Percentiles rank a stretch among this genome's conserved stretches.
phyloP scores from a whole-genome alignment of 2,888 invertebrate species.

The Operophtera brumata region DNA sequence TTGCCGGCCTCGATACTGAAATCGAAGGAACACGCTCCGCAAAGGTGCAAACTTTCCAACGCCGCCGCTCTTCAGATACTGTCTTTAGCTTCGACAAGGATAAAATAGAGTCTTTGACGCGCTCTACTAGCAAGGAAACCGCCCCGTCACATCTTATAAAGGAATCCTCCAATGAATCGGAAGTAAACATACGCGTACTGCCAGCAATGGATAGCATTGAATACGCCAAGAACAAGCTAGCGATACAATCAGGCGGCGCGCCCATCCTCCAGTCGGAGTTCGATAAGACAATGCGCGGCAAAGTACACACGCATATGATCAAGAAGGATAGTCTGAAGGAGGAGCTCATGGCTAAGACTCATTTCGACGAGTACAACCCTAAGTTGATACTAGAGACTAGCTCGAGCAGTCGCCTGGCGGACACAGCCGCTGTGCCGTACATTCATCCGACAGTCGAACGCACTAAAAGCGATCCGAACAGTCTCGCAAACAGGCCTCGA shows the following conservation, averaged over 20 bases:
- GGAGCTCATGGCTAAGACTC: slow-evolving; percentile 83
- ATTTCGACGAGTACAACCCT: slow-evolving; percentile 87
- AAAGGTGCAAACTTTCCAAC: slow-evolving; percentile 76
- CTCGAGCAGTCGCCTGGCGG: slow-evolving; percentile 75
- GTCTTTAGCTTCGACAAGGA: slow-evolving; percentile 89
- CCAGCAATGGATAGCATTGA: slow-evolving; percentile 80
- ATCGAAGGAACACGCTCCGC: slow-evolving; percentile 68
- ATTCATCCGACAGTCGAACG: slow-evolving; percentile 88
- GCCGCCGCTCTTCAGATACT: slow-evolving; percentile 86
- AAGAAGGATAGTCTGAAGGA: slow-evolving; percentile 82
- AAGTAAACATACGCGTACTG: slow-evolving; percentile 71
- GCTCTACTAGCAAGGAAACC: slow-evolving; percentile 51
- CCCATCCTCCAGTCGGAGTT: slow-evolving; percentile 83
- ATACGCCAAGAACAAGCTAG: slow-evolving; percentile 70
- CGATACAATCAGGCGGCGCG: slow-evolving; percentile 61
- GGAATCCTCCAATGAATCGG: slow-evolving; percentile 77
- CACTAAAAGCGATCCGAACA: slow-evolving; percentile 93
- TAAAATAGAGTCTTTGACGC: slow-evolving; percentile 85
- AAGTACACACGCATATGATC: slow-evolving; percentile 64
- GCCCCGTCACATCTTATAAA: slow-evolving; percentile 62
- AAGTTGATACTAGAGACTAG: slow-evolving; percentile 80
- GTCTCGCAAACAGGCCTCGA: slow-evolving; percentile 85
- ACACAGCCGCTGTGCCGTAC: slow-evolving; percentile 76
- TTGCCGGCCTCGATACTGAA: slow-evolving; percentile 76
- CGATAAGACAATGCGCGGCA: slow-evolving; percentile 72